These are phyloP conservation scores for Hypotaenidia philippensis DNA, from an alignment of 2,797 vertebrate species.

Conservation along the genomic window DNA sequence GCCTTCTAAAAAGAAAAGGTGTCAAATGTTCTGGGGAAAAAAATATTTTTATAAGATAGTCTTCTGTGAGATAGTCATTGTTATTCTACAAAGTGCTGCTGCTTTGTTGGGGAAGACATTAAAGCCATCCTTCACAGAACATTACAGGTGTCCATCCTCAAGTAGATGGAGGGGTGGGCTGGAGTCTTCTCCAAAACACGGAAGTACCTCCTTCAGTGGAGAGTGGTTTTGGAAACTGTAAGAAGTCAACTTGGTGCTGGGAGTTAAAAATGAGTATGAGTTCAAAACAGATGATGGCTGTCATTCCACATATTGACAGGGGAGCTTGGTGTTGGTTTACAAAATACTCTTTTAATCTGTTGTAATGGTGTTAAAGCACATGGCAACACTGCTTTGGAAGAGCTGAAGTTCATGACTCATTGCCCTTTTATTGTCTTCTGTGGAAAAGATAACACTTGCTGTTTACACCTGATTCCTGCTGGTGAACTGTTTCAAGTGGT, in stretches of 20 bases:
- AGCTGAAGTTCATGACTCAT: background rate
- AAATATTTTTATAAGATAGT: background rate
- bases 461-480: background rate
- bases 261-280: background rate
- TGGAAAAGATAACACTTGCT: background rate
- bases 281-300: background rate
- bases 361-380: background rate
- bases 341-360: background rate
- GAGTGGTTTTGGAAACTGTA: background rate
- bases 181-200: background rate
- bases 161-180: background rate
- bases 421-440: background rate
- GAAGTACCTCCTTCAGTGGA: background rate
- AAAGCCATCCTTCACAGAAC: background rate
- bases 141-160: background rate
- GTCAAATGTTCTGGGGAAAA: background rate
- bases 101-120: background rate
- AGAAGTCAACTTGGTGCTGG: background rate
- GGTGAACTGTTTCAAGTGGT: background rate
- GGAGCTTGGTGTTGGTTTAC: background rate
- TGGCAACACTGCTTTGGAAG: background rate
- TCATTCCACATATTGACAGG: background rate
- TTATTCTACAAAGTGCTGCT: background rate
- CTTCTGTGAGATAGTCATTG: background rate
- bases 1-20: background rate